Base-by-base conservation (phyloP, 2,113 vertebrate genomes). In the Campylorhamphus procurvoides region DNA sequence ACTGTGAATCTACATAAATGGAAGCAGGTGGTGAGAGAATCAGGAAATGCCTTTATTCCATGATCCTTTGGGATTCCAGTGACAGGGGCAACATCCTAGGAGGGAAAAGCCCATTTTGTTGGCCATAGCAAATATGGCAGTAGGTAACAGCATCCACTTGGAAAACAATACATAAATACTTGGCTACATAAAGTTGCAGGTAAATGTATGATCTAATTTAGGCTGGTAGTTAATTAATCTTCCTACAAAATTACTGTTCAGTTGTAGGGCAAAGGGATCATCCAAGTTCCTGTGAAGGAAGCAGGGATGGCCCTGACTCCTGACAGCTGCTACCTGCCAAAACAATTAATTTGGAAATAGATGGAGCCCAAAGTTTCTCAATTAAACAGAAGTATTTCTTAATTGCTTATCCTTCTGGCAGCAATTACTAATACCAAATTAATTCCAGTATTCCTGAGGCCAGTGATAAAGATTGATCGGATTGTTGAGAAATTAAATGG, bases 381-480 rank as follows among this genome's bases (percentile, higher is more conserved):
- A 66, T 95, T 82, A 90, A 94, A 85, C 42, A 66, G 12, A 80
- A 88, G 50, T 71, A 62, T 94, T 84, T 85, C 58, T 90, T 94
- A 85, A 85, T 83, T 90, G 85, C n/a, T 13, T 87, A 40, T 59
- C 56, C 88, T 95, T 82, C 85, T 91, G 88, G 85, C 88, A 78
- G 22, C 85, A 85, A 42, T 74, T 87, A 37, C 64, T 79, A 85
- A 79, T 72, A 33, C 18, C 27, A 87, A 59, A 90, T 90, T 77
- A 91, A 93, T 86, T 64, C 9, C 31, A 39, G 33, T 73, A 33
- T 90, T 96, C 83, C 59, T 50, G 92, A 85, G 78, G 90, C 75
- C 53, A 62, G 50, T 27, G 79, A n/a, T 35, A n/a, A 49, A 75
- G 78, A 79, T 78, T 46, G 74, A 83, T 82, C 58, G 50, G 74